Conservation (phyloP, 2,797 vertebrate species). For the Hybognathus amarus region DNA sequence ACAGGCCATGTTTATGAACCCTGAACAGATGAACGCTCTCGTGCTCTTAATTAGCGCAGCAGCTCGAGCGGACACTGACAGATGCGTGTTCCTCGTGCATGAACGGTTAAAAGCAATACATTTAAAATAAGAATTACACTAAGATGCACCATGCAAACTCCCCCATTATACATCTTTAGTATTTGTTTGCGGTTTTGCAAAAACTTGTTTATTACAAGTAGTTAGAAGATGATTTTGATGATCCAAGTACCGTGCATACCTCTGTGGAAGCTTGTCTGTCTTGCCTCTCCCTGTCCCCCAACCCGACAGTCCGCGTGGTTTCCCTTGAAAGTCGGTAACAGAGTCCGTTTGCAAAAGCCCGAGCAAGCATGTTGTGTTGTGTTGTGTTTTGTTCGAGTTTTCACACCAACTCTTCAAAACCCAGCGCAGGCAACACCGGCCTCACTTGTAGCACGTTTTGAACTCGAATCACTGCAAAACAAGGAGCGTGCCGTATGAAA, state of each 20-base stretch:
- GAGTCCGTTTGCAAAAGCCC: conserved; percentile 58
- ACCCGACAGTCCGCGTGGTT: conserved; percentile 57
- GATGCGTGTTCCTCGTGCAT: conserved; percentile 19
- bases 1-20: neutral
- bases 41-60: conserved; percentile 42
- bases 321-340: conserved; percentile 62
- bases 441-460: conserved; percentile 46
- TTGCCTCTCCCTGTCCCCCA: conserved; percentile 58
- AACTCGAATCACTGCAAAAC: conserved; percentile 61
- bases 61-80: conserved; percentile 12
- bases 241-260: conserved; percentile 60
- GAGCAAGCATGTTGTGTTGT: conserved; percentile 70
- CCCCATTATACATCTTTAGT: neutral
- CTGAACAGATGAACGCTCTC: conserved; percentile 38
- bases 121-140: neutral
- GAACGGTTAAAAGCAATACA: neutral
- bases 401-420: conserved; percentile 6
- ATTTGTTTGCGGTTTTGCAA: neutral
- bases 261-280: conserved; percentile 70
- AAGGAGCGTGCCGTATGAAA: neutral
- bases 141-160: neutral
- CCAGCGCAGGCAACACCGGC: neutral
- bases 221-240: neutral
- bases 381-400: too few relatives aligned
- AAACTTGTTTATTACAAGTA: neutral